Percentiles rank a stretch among this genome's conserved stretches.
Evolutionary conservation across 2,888 invertebrate species (phyloP).

Genomic region (Phrixothrix hirtus): DNA sequence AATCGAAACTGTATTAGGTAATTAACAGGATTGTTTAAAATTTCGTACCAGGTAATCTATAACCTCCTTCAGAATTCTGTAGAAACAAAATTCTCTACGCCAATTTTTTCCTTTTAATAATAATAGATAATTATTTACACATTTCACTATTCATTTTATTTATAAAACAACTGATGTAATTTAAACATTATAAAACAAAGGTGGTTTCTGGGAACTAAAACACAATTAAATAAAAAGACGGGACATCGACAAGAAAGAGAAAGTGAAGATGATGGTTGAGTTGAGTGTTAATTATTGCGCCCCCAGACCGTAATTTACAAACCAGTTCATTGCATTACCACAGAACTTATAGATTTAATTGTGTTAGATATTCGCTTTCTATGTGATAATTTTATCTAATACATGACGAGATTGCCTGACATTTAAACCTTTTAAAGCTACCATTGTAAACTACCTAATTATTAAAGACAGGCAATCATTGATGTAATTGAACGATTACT

Average conservation of each 20-base stretch:
- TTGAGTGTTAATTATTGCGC: constrained; percentile 18
- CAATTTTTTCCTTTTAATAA: background rate
- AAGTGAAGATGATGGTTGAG: constrained; percentile 19
- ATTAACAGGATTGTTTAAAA: too few relatives aligned
- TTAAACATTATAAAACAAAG: constrained; percentile 19
- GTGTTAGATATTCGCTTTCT: constrained; percentile 2
- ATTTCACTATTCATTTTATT: constrained; percentile 14
- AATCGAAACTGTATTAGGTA: too few relatives aligned
- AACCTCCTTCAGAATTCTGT: too few relatives aligned
- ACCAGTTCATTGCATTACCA: constrained; percentile 4
- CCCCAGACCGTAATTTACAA: constrained; percentile 15
- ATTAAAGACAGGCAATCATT: constrained; percentile 4
- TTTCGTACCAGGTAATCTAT: too few relatives aligned
- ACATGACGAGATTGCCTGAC: constrained; percentile 8
- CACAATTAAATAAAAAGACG: constrained; percentile 14
- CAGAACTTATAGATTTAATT: constrained; percentile 3
- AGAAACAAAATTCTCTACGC: too few relatives aligned
- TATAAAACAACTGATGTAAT: constrained; percentile 17
- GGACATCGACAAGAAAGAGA: constrained; percentile 16
- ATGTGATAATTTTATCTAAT: constrained; percentile 5
- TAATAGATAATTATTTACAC: constrained; percentile 5
- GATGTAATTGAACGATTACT: constrained; percentile 5
- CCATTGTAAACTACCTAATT: constrained; percentile 5
- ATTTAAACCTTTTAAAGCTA: constrained; percentile 11
- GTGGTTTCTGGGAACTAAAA: constrained; percentile 18